A percentile compares a stretch with the other conserved stretches of the same genome.
Conservation (phyloP, 2,113 vertebrate species). For the Eolophus roseicapilla region DNA sequence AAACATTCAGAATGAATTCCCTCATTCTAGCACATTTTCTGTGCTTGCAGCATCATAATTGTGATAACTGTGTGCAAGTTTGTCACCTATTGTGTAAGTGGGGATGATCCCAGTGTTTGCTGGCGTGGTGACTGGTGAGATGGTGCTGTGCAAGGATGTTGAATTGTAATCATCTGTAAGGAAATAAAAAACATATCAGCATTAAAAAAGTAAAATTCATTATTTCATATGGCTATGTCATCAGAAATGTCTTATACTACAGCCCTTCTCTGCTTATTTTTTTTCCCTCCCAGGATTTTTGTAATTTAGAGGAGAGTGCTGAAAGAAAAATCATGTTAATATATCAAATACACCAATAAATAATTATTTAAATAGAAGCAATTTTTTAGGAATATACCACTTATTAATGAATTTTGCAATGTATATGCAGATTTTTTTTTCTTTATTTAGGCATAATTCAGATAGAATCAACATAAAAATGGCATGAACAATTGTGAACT, state of each 20-base stretch:
- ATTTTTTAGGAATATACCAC: not conserved
- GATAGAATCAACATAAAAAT: not conserved
- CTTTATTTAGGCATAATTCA: not conserved
- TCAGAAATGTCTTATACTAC: not conserved
- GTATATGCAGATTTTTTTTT: not conserved
- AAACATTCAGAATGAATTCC: not conserved
- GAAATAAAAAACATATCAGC: conserved; percentile 62
- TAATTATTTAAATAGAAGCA: not conserved
- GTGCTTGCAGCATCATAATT: not conserved
- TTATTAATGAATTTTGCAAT: not conserved
- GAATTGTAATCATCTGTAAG: conserved; percentile 57
- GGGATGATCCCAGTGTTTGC: conserved; percentile 44
- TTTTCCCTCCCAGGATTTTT: not conserved
- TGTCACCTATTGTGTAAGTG: conserved; percentile 70
- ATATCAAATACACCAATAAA: not conserved
- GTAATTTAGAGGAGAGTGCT: not conserved
- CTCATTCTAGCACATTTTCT: not conserved
- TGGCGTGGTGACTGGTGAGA: conserved; percentile 20
- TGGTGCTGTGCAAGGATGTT: conserved; percentile 5
- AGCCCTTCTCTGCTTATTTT: not conserved
- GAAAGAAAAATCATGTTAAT: not conserved
- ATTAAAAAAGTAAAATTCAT: not conserved
- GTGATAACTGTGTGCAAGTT: conserved; percentile 51
- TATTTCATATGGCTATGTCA: not conserved
- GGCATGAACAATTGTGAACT: not conserved